phyloP scores from a whole-genome alignment of 2,113 vertebrate species.

The Coptodon rendalli region DNA sequence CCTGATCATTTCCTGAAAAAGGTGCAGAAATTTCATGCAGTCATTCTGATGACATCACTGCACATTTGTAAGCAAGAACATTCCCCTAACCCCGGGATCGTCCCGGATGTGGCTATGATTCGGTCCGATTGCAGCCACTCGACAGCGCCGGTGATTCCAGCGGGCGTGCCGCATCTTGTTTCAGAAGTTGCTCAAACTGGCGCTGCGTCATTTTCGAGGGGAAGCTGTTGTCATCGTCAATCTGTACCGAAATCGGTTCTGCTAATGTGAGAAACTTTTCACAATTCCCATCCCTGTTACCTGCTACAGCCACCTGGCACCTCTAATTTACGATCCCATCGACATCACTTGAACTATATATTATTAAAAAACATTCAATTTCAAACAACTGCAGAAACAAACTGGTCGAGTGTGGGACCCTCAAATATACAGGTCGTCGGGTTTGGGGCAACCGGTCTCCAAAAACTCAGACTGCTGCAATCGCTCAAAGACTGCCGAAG shows the following conservation, averaged over 20 bases:
- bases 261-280: background rate
- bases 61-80: background rate
- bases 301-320: background rate
- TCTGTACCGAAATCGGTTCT: background rate
- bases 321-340: background rate
- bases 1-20: background rate
- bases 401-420: background rate
- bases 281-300: background rate
- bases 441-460: accelerated
- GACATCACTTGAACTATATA: background rate
- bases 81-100: accelerated
- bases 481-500: background rate
- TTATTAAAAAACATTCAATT: accelerated
- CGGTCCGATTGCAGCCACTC: background rate
- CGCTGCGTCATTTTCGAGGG: background rate
- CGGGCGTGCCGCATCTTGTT: accelerated
- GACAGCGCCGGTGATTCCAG: background rate
- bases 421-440: accelerated
- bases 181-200: background rate
- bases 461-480: background rate
- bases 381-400: background rate
- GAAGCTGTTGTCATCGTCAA: background rate
- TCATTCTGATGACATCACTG: accelerated
- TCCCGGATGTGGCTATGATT: background rate
- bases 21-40: background rate